Conservation (phyloP, 2,113 vertebrate species). For the Oreochromis aureus region DNA sequence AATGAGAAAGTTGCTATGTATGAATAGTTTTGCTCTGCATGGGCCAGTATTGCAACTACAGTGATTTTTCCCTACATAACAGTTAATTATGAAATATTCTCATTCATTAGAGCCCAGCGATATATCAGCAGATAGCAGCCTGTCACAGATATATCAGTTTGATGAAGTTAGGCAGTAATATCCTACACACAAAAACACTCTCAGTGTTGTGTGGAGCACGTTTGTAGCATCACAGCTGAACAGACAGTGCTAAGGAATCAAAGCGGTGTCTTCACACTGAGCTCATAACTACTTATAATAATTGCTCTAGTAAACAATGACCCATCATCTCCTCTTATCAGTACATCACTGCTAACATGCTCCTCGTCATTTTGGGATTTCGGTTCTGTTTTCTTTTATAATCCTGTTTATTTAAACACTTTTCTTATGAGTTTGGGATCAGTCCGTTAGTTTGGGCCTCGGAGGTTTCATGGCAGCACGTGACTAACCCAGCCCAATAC, state of each 20-base stretch:
- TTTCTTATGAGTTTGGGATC: background rate
- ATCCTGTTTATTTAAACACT: background rate
- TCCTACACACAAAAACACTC: background rate
- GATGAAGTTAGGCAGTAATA: background rate
- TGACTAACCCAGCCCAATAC: background rate
- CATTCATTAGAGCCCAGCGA: background rate
- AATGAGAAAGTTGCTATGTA: background rate
- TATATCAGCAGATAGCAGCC: rapidly evolving
- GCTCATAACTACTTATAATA: background rate
- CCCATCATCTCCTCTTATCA: background rate
- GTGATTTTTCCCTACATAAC: background rate
- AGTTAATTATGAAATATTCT: background rate
- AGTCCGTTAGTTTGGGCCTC: background rate
- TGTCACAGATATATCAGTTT: background rate
- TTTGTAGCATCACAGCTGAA: background rate
- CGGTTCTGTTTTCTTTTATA: background rate
- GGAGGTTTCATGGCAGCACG: background rate
- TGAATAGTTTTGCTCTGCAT: background rate
- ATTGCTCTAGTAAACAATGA: background rate
- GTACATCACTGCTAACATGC: background rate
- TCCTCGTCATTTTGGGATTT: background rate
- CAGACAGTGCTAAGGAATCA: background rate
- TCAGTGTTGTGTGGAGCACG: background rate
- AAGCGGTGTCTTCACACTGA: background rate
- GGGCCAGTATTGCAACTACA: background rate